Percentiles rank a stretch among this genome's conserved stretches.
These are phyloP conservation scores for Urocyon cinereoargenteus DNA, from an alignment of 2,797 vertebrate genomes.

Conservation along the genomic window DNA sequence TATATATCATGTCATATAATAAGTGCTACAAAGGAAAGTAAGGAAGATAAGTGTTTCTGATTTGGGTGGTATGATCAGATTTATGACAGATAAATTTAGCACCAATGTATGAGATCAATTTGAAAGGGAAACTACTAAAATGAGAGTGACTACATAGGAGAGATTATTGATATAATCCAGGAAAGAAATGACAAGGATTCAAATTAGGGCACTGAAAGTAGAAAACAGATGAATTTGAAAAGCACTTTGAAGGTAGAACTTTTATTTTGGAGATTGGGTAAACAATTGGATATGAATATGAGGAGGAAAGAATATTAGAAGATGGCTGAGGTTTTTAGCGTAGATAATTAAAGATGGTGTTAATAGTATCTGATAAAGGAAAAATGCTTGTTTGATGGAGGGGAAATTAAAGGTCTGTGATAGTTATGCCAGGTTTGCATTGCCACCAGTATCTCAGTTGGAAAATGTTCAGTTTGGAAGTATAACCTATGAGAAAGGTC, in stretches of 20 bases:
- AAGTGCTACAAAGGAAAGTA: constrained; percentile 40
- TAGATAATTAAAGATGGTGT: neutral
- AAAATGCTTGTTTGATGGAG: constrained; percentile 12
- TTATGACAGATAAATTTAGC: constrained; percentile 36
- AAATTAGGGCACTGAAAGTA: constrained; percentile 23
- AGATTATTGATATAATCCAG: constrained; percentile 13
- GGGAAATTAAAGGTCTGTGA: neutral
- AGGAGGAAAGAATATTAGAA: constrained; percentile 18
- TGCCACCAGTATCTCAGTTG: neutral
- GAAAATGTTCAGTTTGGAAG: constrained; percentile 45
- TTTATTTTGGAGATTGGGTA: neutral
- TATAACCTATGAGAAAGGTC: constrained; percentile 24
- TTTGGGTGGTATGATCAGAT: neutral
- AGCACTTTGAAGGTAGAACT: constrained; percentile 22
- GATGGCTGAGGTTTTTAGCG: neutral
- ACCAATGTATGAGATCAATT: neutral
- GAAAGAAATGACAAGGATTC: neutral
- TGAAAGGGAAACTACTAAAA: neutral
- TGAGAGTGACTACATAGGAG: neutral
- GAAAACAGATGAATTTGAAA: constrained; percentile 8
- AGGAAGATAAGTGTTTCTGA: constrained; percentile 21
- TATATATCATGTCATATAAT: neutral
- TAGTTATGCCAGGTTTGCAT: constrained; percentile 21
- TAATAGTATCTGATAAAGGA: neutral
- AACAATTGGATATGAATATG: neutral